Percentiles rank a stretch among this genome's conserved stretches.
These are phyloP conservation scores for Microtus oregoni DNA, from an alignment of 2,113 vertebrate species.

Conservation along the genomic window DNA sequence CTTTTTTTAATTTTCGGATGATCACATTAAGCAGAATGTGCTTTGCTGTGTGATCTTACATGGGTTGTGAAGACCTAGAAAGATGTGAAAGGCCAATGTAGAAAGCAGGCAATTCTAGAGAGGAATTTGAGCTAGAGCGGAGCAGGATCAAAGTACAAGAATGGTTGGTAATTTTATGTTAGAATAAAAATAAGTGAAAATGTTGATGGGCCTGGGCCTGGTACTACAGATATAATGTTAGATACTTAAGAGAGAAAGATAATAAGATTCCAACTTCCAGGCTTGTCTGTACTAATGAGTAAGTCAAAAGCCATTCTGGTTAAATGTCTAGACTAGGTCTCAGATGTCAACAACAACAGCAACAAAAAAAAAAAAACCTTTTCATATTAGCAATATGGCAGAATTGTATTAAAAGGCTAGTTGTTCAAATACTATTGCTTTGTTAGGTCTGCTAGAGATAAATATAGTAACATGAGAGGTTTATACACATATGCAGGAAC, in stretches of 20 bases:
- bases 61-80: not conserved
- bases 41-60: not conserved
- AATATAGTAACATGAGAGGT: conserved; percentile 36
- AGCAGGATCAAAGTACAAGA: not conserved
- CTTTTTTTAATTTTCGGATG: not conserved
- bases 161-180: not conserved
- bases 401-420: conserved; percentile 60
- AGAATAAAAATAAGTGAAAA: not conserved
- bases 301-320: not conserved
- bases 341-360: not conserved
- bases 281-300: not conserved
- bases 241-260: not conserved
- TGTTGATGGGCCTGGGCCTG: not conserved
- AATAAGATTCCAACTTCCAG: not conserved
- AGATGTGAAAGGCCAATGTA: not conserved
- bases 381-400: conserved; percentile 56
- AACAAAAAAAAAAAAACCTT: too few relatives aligned
- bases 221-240: not conserved
- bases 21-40: not conserved
- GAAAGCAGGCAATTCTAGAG: not conserved
- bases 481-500: conserved; percentile 45
- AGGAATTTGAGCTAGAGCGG: not conserved
- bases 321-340: not conserved
- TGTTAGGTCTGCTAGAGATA: conserved; percentile 44
- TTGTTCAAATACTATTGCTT: conserved; percentile 18